Conservation (phyloP, 2,113 vertebrate species). For the Cepphus grylle region DNA sequence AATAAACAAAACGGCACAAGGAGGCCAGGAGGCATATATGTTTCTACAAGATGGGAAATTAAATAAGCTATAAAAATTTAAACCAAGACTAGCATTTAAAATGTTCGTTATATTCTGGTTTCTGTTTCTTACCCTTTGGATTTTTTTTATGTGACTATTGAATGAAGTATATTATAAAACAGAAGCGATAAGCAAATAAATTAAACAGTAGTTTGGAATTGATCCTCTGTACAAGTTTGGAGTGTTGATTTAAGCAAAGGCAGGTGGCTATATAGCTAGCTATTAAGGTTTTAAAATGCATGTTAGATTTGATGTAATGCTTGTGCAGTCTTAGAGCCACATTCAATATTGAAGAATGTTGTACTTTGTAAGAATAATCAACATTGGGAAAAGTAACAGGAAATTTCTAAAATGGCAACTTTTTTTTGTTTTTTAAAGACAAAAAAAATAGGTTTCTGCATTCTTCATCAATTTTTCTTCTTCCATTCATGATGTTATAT, state of each 20-base stretch:
- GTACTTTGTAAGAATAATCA: not conserved
- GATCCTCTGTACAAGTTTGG: not conserved
- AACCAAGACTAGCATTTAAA: not conserved
- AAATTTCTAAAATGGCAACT: not conserved
- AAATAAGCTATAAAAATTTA: constrained; percentile 26
- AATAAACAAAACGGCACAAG: not conserved
- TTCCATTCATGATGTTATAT: not conserved
- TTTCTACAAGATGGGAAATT: constrained; percentile 10
- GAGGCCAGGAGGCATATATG: not conserved
- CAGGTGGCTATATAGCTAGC: not conserved
- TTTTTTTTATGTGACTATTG: not conserved
- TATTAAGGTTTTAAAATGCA: not conserved
- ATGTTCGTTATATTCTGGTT: not conserved
- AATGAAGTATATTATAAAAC: not conserved
- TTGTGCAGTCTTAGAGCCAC: not conserved
- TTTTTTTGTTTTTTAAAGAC: not conserved
- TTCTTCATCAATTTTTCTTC: not conserved
- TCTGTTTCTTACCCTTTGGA: not conserved
- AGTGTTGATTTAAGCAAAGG: not conserved
- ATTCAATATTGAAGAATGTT: not conserved
- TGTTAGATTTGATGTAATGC: not conserved
- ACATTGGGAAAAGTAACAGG: not conserved
- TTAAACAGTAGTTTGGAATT: not conserved
- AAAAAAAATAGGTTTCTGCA: not conserved
- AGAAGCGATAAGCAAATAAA: not conserved